A percentile compares a stretch with the other conserved stretches of the same genome.
phyloP scores from a whole-genome alignment of 2,113 vertebrate genomes.

The Pangasianodon gigas region DNA sequence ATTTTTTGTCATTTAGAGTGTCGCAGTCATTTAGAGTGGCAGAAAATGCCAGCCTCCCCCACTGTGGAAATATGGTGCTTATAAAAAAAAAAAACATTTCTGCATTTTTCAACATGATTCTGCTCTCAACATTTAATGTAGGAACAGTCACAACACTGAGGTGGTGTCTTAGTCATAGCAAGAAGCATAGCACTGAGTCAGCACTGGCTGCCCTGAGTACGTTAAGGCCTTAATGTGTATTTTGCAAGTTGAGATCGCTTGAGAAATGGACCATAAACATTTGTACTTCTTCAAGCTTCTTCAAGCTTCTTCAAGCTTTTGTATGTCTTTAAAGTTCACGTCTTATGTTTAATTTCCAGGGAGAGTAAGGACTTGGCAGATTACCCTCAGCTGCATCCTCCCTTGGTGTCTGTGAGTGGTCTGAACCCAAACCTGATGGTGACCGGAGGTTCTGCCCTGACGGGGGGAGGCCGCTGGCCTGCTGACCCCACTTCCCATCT shows the following conservation, averaged over 20 bases:
- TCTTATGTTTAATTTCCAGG: slow-evolving; percentile 65
- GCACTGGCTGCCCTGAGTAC: not conserved
- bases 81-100: slow-evolving; percentile 27
- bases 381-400: slow-evolving; percentile 84
- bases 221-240: not conserved
- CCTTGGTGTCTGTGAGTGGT: slow-evolving; percentile 76
- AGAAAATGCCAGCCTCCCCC: not conserved
- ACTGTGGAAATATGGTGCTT: not conserved
- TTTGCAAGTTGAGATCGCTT: not conserved
- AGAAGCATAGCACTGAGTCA: slow-evolving; percentile 23
- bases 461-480: slow-evolving; percentile 85
- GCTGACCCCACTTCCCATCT: slow-evolving; percentile 84
- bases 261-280: not conserved
- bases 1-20: not conserved
- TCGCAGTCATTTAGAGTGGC: not conserved
- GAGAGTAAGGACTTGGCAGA: slow-evolving; percentile 93
- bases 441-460: slow-evolving; percentile 83
- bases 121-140: slow-evolving; percentile 13
- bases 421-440: slow-evolving; percentile 98
- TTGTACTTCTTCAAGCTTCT: not conserved
- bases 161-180: not conserved
- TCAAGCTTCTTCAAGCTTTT: not conserved
- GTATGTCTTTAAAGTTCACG: not conserved
- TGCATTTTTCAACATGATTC: slow-evolving; percentile 36
- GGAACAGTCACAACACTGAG: not conserved